These are phyloP conservation scores for Caenorhabditis macrosperma DNA, from an alignment of 2,888 invertebrate genomes.

Conservation along the genomic window DNA sequence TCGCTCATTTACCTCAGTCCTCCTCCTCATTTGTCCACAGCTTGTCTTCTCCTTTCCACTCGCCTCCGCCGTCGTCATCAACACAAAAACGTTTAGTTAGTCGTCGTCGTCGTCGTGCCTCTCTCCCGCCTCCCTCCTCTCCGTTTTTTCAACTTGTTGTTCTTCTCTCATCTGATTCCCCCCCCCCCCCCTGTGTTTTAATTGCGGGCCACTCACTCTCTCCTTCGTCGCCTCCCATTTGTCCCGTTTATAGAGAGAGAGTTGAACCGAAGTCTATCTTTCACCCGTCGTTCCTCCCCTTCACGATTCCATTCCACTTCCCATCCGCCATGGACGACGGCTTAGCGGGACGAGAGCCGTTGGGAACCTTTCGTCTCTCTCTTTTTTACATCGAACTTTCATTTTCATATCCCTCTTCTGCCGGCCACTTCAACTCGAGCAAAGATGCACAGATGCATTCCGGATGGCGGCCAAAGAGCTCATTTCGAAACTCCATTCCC, in stretches of 20 bases:
- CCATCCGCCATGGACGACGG: slow-evolving; percentile 2
- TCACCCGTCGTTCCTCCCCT: neutral
- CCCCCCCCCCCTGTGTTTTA: slow-evolving; percentile 23
- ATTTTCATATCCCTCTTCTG: slow-evolving; percentile 5
- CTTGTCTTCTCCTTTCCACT: slow-evolving; percentile 8
- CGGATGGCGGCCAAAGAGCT: slow-evolving; percentile 11
- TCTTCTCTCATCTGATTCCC: slow-evolving; percentile 41
- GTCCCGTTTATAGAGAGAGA: slow-evolving; percentile 27
- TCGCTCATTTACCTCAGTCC: slow-evolving; percentile 40
- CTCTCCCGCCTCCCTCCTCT: slow-evolving; percentile 13
- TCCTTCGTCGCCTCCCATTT: neutral
- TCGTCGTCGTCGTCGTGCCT: slow-evolving; percentile 6
- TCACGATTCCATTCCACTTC: slow-evolving; percentile 42
- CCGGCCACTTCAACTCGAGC: slow-evolving; percentile 43
- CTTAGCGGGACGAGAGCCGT: slow-evolving; percentile 21
- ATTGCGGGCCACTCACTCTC: slow-evolving; percentile 31
- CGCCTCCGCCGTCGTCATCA: slow-evolving; percentile 34
- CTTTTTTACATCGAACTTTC: slow-evolving; percentile 6
- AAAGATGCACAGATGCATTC: slow-evolving; percentile 19
- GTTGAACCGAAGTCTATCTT: neutral
- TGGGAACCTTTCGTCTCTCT: neutral
- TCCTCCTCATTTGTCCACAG: slow-evolving; percentile 24
- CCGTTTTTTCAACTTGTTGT: slow-evolving; percentile 50
- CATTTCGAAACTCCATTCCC: slow-evolving; percentile 13
- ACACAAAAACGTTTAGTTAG: slow-evolving; percentile 54